Evolutionary conservation across 2,888 invertebrate species (phyloP), one percentile per base, ranked within the genome.

Genomic region (Syritta pipiens): DNA sequence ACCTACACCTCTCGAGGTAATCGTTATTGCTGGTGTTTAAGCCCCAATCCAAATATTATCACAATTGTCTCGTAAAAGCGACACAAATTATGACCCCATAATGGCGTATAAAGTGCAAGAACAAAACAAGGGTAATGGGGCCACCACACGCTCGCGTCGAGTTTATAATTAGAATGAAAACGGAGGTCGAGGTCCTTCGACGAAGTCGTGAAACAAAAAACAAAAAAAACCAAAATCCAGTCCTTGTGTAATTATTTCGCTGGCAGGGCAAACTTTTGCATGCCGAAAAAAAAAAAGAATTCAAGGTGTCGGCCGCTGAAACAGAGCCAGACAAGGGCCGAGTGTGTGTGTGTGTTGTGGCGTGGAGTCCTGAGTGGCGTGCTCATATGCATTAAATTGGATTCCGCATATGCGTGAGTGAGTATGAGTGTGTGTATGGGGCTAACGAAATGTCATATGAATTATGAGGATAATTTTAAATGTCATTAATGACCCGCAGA

Each of bases 51-150:
- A 72, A 72, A 77, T 77, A 77, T 77, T 77, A 72, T 77, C 77
- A 77, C 77, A 77, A 77, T 77, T 77, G 71, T 77, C 77, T 77
- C 77, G 55, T 77, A 77, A 71, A 71, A 71, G 65, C 71, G 71
- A 65, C 77, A 60, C 46, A 71, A 71, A 32, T 71, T 77, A 77
- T 44, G 71, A 46, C 59, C 63, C 53, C 71, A 72, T 77, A 71
- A 71, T 71, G 63, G 53, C 71, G 57, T 71, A 65, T 77, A 55
- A 65, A 67, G 59, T 67, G 77, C 77, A 77, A 55, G 51, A 20
- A 22, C 53, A 48, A 53, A 77, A 77, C 60, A 71, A 77, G 53
- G 65, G 60, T 77, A 77, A 77, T 77, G 77, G 77, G 12, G 20
- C 20, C 53, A 32, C 30, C 65, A 42, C 77, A 76, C 75, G 75